Base-by-base conservation (phyloP, 2,797 vertebrate species). In the Sebastes wilsoni region DNA sequence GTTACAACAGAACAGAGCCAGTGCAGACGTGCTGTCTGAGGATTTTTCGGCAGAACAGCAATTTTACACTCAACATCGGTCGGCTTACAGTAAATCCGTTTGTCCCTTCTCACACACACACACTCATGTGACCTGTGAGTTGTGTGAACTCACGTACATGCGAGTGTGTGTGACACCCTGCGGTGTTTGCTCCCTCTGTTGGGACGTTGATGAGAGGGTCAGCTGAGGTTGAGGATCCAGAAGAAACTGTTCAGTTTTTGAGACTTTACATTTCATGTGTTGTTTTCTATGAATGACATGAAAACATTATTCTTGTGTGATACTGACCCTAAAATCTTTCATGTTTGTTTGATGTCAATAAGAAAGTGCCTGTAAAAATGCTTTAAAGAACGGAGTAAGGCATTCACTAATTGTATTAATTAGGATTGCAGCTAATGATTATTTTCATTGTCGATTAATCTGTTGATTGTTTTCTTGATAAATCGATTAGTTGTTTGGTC, bases 1-100 rank as follows among this genome's bases (percentile, higher is more conserved):
- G 77, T 76, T 75, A 38, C 34, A 83, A 23, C 61, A 72, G 71
- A 77, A 71, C 32, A 64, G n/a, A 75, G 42, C 8, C 28, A 81
- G 54, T 70, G 16, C 59, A 22, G 36, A 56, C 12, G 64, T 30
- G 52, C 28, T 65, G 20, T 69, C 27, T 4, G 8, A 65, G 14
- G 16, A 55, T 52, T 49, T 80, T 77, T n/a, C 59, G 34, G 14
- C 30, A 52, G 34, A 72, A 13, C 36, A 69, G 38, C 64, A 27
- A 60, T 83, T 82, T 14, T 30, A 28, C n/a, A 25, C 11, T 75
- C 58, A 32, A 34, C 12, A 23, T 20, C 27, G 23, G 22, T 77
- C 58, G 34, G 22, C 14, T 75, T 58, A 34, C 25, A 46, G 18
- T 42, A 23, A 22, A 75, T 59, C n/a, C 3, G 16, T 70, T 54